phyloP scores from a whole-genome alignment of 2,113 vertebrate species.

The Petaurus breviceps region DNA sequence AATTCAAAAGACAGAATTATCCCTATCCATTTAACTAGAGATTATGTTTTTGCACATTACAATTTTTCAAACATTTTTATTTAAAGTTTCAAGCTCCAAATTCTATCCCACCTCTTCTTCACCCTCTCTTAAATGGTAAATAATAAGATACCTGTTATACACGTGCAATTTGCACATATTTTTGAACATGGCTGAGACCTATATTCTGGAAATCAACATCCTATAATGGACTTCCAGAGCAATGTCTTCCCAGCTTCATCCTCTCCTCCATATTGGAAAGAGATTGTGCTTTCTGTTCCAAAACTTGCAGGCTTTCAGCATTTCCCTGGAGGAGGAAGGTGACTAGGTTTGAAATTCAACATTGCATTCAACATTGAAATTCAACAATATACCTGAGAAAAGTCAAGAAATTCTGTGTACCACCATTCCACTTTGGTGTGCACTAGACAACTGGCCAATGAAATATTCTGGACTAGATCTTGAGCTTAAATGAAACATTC shows the following conservation, averaged over 20 bases:
- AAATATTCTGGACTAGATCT: neutral
- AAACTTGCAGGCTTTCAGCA: neutral
- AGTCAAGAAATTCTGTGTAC: neutral
- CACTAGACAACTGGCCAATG: neutral
- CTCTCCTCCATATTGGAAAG: neutral
- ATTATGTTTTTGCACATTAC: neutral
- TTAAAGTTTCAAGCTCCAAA: too few relatives aligned
- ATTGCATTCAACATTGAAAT: neutral
- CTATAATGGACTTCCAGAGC: slow-evolving; percentile 5
- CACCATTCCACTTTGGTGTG: neutral
- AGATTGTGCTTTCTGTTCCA: neutral
- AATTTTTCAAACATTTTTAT: too few relatives aligned
- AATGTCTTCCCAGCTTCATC: neutral
- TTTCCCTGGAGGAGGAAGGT: neutral
- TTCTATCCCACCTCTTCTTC: neutral
- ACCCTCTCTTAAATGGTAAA: too few relatives aligned
- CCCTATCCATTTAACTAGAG: neutral
- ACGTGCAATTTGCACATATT: too few relatives aligned
- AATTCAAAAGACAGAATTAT: neutral
- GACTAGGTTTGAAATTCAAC: neutral
- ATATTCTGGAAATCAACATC: neutral
- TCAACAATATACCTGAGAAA: neutral
- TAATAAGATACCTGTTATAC: too few relatives aligned
- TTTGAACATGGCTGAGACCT: neutral
- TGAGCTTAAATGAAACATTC: neutral